Percentiles rank a stretch among this genome's conserved stretches.
These are phyloP conservation scores for Salmo trutta DNA, from an alignment of 2,797 vertebrate genomes.

Conservation along the genomic window DNA sequence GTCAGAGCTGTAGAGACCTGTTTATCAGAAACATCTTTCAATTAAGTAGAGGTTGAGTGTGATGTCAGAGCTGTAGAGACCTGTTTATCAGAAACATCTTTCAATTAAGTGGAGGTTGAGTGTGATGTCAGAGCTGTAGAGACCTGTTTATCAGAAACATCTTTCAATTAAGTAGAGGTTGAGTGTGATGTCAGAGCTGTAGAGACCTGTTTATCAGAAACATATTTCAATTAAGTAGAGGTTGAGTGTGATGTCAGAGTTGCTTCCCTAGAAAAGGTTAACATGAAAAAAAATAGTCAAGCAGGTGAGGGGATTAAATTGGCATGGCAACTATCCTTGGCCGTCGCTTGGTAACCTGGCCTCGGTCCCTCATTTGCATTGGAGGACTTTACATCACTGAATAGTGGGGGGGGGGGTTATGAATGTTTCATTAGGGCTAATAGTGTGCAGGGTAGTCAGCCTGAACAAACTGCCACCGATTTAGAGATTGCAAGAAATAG, in stretches of 20 bases:
- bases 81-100: slow-evolving; percentile 22
- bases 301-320: slow-evolving; percentile 33
- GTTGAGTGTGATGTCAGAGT: slow-evolving; percentile 22
- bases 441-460: slow-evolving; percentile 30
- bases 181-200: neutral
- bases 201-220: slow-evolving; percentile 19
- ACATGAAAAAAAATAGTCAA: neutral
- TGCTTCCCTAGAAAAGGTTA: neutral
- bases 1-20: neutral
- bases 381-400: slow-evolving; percentile 34
- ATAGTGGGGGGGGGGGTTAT: slow-evolving; percentile 47
- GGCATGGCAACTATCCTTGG: slow-evolving; percentile 31
- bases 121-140: neutral
- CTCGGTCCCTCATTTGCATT: slow-evolving; percentile 57
- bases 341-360: slow-evolving; percentile 62
- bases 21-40: slow-evolving; percentile 25
- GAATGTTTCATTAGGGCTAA: slow-evolving; percentile 62
- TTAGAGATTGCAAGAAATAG: slow-evolving; percentile 22
- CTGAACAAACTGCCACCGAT: slow-evolving; percentile 37
- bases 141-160: slow-evolving; percentile 24
- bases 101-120: slow-evolving; percentile 19
- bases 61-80: neutral
- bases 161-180: slow-evolving; percentile 20
- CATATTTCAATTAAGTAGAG: slow-evolving; percentile 25
- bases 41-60: slow-evolving; percentile 18